phyloP scores from a whole-genome alignment of 1,140 invertebrate genomes.

The Macrocentrus cingulum region DNA sequence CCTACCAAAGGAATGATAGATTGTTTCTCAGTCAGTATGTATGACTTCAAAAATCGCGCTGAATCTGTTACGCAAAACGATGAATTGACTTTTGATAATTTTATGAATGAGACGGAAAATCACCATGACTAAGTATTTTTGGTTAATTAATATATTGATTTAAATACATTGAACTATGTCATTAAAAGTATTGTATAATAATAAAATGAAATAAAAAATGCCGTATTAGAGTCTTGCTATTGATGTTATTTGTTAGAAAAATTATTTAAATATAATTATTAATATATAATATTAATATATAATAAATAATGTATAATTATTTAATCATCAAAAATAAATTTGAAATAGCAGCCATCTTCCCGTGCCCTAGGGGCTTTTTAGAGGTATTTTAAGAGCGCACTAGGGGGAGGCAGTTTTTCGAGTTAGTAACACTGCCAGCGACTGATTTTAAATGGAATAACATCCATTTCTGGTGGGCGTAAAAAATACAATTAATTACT shows the following conservation, averaged over 20 bases:
- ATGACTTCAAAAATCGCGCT: conserved; percentile 2
- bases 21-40: conserved; percentile 13
- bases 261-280: too few species aligned
- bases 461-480: too few species aligned
- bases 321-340: too few species aligned
- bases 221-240: too few species aligned
- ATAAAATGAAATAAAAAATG: neutral
- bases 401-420: neutral
- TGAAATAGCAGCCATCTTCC: too few species aligned
- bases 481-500: too few species aligned
- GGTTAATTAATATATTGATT: neutral
- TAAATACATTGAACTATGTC: neutral
- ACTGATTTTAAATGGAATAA: too few species aligned
- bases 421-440: neutral
- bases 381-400: neutral
- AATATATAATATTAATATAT: too few species aligned
- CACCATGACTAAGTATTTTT: too few species aligned
- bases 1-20: conserved; percentile 8
- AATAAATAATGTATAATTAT: too few species aligned
- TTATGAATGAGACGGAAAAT: too few species aligned
- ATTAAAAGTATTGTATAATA: neutral
- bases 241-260: too few species aligned
- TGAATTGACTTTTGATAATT: conserved; percentile 5
- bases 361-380: neutral
- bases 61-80: neutral